phyloP scores from a whole-genome alignment of 2,888 invertebrate species.

The Cheilosia vulpina region DNA sequence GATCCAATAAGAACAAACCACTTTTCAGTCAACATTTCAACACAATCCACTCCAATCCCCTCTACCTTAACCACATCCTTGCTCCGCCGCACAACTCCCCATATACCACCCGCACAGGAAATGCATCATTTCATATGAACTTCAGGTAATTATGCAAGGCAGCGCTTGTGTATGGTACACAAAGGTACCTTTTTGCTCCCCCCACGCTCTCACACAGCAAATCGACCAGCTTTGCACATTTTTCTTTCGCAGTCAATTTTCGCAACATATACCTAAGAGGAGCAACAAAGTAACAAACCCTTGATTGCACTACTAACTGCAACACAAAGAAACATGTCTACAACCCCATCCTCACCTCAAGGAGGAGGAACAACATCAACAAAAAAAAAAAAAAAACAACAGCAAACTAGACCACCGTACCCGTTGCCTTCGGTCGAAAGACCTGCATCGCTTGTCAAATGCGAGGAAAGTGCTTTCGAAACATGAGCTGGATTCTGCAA shows the following conservation, averaged over 20 bases:
- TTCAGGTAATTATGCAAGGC: constrained; percentile 65
- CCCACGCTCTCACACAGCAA: not conserved
- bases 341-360: not conserved
- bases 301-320: constrained; percentile 72
- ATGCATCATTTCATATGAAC: constrained; percentile 66
- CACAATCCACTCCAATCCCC: too few species aligned
- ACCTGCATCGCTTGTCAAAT: constrained; percentile 58
- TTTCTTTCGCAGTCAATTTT: constrained; percentile 57
- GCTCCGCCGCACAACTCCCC: constrained; percentile 1
- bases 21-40: too few species aligned
- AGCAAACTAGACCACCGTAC: not conserved
- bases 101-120: constrained; percentile 55
- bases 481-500: constrained; percentile 63
- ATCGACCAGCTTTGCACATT: constrained; percentile 2
- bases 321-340: constrained; percentile 61
- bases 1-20: too few species aligned
- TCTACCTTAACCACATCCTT: constrained; percentile 1
- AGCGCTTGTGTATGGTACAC: constrained; percentile 22
- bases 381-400: too few species aligned
- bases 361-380: too few species aligned
- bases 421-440: not conserved
- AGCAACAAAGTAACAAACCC: constrained; percentile 71
- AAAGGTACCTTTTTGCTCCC: constrained; percentile 18
- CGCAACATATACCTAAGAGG: constrained; percentile 17
- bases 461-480: constrained; percentile 59